Conservation (phyloP, 2,888 invertebrate species). For the Helleia helle region DNA sequence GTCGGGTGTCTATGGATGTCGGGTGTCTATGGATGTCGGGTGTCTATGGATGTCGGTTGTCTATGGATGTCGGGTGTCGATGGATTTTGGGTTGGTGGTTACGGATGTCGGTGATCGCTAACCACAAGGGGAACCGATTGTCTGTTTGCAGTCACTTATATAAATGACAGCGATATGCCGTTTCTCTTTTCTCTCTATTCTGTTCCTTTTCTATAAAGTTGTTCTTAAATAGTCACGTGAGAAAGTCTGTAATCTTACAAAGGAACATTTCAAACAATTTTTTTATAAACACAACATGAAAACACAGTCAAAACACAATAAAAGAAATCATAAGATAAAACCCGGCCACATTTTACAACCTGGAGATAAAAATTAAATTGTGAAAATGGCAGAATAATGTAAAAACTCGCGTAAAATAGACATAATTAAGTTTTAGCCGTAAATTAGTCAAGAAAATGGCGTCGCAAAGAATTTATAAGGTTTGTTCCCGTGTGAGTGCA, state of each 20-base stretch:
- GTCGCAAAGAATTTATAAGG: conserved; percentile 9
- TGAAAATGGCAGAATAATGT: neutral
- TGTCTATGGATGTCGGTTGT: too few relatives aligned
- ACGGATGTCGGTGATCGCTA: too few relatives aligned
- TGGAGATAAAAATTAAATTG: neutral
- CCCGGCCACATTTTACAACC: neutral
- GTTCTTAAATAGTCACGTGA: too few relatives aligned
- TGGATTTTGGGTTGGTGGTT: too few relatives aligned
- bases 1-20: too few relatives aligned
- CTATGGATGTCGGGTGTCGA: too few relatives aligned
- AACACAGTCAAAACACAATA: neutral
- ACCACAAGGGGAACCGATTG: too few relatives aligned
- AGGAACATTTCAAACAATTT: neutral
- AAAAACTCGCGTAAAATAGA: conserved; percentile 1
- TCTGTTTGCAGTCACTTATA: too few relatives aligned
- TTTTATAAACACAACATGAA: neutral
- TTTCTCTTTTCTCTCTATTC: too few relatives aligned
- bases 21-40: too few relatives aligned
- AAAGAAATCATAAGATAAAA: neutral
- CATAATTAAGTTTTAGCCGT: conserved; percentile 4
- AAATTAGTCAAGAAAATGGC: conserved; percentile 9
- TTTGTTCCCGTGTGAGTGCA: conserved; percentile 1
- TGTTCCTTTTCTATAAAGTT: too few relatives aligned
- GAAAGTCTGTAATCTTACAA: neutral
- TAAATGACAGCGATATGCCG: too few relatives aligned